Evolutionary conservation across 1,140 invertebrate genomes (phyloP).

Genomic region (Idris sp.): DNA sequence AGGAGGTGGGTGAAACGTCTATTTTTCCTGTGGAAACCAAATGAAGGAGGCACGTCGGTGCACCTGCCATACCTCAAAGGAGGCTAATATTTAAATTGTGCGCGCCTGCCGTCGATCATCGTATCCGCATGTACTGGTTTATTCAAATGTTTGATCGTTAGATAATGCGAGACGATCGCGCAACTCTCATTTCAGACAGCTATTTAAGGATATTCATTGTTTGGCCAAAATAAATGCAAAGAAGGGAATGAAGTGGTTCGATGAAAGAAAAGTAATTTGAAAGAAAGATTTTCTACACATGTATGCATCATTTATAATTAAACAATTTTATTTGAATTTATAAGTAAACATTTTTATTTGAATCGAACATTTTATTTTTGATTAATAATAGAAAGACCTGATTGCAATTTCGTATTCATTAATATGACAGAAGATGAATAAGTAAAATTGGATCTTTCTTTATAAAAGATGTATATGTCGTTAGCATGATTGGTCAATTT

Average conservation of each 20-base stretch:
- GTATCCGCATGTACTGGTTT: constrained; percentile 53
- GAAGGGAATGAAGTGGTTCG: constrained; percentile 20
- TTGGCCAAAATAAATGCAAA: constrained; percentile 32
- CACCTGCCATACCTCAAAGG: constrained; percentile 63
- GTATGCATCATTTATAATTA: too few species aligned
- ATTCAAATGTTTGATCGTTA: constrained; percentile 65
- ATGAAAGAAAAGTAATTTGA: constrained; percentile 33
- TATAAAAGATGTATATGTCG: constrained; percentile 18
- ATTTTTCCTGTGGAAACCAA: constrained; percentile 51
- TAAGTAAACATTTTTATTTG: constrained; percentile 3
- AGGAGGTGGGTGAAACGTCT: constrained; percentile 54
- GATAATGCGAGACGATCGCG: constrained; percentile 61
- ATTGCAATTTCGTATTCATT: neutral
- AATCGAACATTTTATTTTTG: too few species aligned
- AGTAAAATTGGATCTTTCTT: constrained; percentile 16
- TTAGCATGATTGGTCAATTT: constrained; percentile 44
- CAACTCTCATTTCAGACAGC: constrained; percentile 33
- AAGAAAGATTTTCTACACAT: too few species aligned
- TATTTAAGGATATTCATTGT: constrained; percentile 53
- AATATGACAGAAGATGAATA: neutral
- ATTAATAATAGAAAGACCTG: neutral
- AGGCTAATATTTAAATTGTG: constrained; percentile 65
- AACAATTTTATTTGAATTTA: too few species aligned
- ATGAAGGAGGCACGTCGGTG: constrained; percentile 42
- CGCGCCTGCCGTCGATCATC: constrained; percentile 56